Evolutionary conservation across 1,140 invertebrate genomes (phyloP), one percentile per base, ranked within the genome.

Genomic region (Diorhabda sublineata): DNA sequence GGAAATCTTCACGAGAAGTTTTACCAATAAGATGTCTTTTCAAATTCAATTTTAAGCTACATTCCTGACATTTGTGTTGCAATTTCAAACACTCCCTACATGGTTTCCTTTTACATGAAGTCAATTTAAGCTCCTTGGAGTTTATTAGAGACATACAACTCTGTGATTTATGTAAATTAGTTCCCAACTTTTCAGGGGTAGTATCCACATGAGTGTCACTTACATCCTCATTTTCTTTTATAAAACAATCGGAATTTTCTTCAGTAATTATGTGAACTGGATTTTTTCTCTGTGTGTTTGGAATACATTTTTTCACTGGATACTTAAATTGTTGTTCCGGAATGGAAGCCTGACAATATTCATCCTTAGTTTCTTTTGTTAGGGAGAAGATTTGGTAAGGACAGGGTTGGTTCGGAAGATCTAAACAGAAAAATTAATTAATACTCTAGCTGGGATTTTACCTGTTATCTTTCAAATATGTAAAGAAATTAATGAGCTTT

Each of bases 201-300:
- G 5, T 42, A 45, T 62, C 42, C 52, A 26, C 44, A 26, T 42
- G 5, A 9, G 4, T 41, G 4, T 11, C 11, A 42, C 9, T 7
- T 47, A 42, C 5, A 2, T 57, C 47, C 42, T 56, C 42, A n/a
- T 7, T 57, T 60, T 72, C 71, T 44, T 64, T 66, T 7, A 72
- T 69, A 42, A 69, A 72, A 69, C 41, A 72, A 64, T 69, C 61
- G 7, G 11, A 41, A 26, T 65, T 42, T 6, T 11, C n/a, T 9
- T 57, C 61, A 45, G 43, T 43, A 44, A 62, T n/a, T 42, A 44
- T 62, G 8, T 44, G 8, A 45, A 45, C 43, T 43, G 61, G n/a
- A 26, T 26, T 8, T 61, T 61, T 61, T 61, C 26, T 61, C 11
- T 43, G 59, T 9, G 26, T 43, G 59, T 8, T 8, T 42, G 42